A percentile compares a stretch with the other conserved stretches of the same genome.
phyloP scores from a whole-genome alignment of 2,797 vertebrate species.

The Podargus strigoides region DNA sequence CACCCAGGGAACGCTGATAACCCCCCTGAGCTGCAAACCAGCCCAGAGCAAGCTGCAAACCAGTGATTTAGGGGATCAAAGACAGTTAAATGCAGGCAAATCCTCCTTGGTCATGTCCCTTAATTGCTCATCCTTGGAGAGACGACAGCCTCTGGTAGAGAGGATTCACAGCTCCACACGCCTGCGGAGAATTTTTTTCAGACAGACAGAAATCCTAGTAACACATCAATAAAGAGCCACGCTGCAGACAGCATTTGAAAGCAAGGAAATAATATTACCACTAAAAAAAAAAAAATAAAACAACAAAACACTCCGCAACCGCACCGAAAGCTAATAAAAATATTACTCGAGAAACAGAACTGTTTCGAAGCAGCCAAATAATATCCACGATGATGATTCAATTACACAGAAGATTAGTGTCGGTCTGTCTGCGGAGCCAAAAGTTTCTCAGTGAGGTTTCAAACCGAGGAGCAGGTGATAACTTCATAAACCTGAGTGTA shows the following conservation, averaged over 20 bases:
- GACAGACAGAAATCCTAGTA: not conserved
- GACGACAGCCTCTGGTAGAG: fast-evolving
- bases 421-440: not conserved
- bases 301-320: not conserved
- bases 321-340: constrained; percentile 35
- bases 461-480: not conserved
- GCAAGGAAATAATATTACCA: not conserved
- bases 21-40: not conserved
- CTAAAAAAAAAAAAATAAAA: not conserved
- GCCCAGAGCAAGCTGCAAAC: not conserved
- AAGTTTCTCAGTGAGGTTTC: not conserved
- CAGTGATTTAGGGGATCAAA: fast-evolving
- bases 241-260: not conserved
- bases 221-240: not conserved
- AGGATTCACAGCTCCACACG: fast-evolving
- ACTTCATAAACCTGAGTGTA: not conserved
- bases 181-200: fast-evolving
- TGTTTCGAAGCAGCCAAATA: not conserved
- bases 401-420: constrained; percentile 56
- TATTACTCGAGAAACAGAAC: not conserved
- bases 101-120: not conserved
- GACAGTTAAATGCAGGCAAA: fast-evolving
- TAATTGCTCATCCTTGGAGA: not conserved
- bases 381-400: constrained; percentile 34
- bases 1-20: fast-evolving